Evolutionary conservation across 2,113 vertebrate genomes (phyloP).

Genomic region (Ophiodon elongatus): DNA sequence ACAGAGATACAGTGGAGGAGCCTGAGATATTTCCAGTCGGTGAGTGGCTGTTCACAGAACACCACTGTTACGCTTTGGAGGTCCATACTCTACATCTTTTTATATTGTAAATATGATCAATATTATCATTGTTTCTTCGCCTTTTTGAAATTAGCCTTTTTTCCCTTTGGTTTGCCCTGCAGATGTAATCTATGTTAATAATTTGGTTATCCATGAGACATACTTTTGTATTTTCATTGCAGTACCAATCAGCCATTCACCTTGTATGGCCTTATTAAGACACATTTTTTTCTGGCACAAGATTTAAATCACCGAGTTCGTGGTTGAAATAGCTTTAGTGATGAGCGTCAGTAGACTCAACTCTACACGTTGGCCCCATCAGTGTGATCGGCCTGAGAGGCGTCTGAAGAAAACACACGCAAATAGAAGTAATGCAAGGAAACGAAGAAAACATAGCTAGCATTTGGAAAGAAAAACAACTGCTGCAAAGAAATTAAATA

Average conservation of each 20-base stretch:
- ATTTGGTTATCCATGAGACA: not conserved
- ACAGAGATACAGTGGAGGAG: conserved; percentile 28
- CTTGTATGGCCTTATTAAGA: not conserved
- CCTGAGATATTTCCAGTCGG: conserved; percentile 54
- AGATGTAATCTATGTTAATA: not conserved
- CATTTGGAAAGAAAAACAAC: not conserved
- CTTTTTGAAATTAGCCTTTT: not conserved
- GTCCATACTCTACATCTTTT: not conserved
- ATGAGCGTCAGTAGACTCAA: not conserved
- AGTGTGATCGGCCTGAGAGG: not conserved
- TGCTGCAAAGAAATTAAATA: not conserved
- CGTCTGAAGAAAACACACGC: not conserved
- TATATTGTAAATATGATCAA: not conserved
- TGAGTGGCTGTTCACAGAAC: not conserved
- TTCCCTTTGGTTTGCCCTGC: not conserved
- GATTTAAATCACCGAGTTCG: not conserved
- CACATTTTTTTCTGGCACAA: not conserved
- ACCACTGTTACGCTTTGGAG: not conserved
- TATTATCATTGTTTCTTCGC: not conserved
- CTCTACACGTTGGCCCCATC: not conserved
- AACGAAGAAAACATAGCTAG: not conserved
- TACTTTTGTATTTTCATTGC: not conserved
- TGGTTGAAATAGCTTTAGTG: not conserved
- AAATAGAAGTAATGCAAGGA: not conserved
- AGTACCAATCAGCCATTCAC: not conserved